Evolutionary conservation across 2,797 vertebrate species (phyloP), one percentile per base, ranked within the genome.

Genomic region (Merluccius polli): DNA sequence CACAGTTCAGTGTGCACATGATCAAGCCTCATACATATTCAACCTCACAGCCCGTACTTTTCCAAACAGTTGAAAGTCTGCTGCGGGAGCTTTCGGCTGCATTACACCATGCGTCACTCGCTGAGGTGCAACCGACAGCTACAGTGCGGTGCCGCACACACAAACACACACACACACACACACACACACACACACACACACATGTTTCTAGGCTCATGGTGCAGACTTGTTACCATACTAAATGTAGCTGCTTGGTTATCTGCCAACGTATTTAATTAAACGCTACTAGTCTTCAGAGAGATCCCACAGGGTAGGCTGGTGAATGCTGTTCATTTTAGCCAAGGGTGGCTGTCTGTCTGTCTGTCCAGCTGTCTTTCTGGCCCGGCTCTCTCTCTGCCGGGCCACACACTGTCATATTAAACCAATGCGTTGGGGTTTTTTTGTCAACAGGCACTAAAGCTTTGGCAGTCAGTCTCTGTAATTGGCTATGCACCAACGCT

Each of bases 401-500:
- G 52, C 8, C 52, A 59, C 52, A 59, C 21, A n/a, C 52, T 24
- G 52, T 59, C 21, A 11, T 59, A 59, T 59, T 59, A 59, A 59
- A 10, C 52, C 52, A 59, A 59, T n/a, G 52, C 21, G 8, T 59
- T 59, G n/a, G 6, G 9, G 79, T 88, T 88, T 89, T 80, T 91
- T 88, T 89, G 87, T 89, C 83, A 82, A 84, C 52, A 70, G 76
- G 78, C 83, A 76, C 75, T 81, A 84, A 75, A 83, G 77, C 74
- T 85, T 83, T 92, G 85, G 80, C 85, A 85, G 82, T 75, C 82
- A 84, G 74, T 87, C 83, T 77, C 75, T 70, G 78, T 91, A 91
- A 92, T 91, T 91, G 90, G 91, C 86, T 87, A 86, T 83, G 88
- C 90, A 90, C 88, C 88, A 89, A 78, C 82, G 79, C 79, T 84